These are phyloP conservation scores for Pipistrellus nathusii DNA, from an alignment of 2,797 vertebrate genomes.

Conservation along the genomic window DNA sequence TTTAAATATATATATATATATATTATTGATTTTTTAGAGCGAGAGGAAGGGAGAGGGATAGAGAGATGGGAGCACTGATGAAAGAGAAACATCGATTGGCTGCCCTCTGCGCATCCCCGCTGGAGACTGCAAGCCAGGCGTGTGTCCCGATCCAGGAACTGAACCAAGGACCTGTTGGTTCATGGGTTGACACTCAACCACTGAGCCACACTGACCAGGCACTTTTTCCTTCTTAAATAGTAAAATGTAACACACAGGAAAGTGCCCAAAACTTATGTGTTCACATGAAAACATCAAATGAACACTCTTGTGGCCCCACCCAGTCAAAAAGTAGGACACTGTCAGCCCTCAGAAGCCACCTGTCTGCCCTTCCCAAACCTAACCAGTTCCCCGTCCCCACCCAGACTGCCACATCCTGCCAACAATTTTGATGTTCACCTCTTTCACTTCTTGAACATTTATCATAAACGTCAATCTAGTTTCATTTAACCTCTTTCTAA, in stretches of 20 bases:
- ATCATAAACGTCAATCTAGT: not conserved
- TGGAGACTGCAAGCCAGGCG: too few relatives aligned
- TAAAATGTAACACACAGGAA: not conserved
- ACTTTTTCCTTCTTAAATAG: not conserved
- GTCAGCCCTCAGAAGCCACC: not conserved
- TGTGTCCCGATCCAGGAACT: too few relatives aligned
- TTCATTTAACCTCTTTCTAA: slow-evolving; percentile 9
- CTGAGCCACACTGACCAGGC: too few relatives aligned
- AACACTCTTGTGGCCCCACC: not conserved
- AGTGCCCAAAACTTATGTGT: not conserved
- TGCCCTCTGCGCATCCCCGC: too few relatives aligned
- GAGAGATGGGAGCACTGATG: too few relatives aligned
- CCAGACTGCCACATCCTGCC: not conserved
- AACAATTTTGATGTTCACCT: not conserved
- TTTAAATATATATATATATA: too few relatives aligned
- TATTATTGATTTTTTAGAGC: too few relatives aligned
- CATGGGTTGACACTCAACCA: too few relatives aligned
- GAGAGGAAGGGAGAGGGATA: too few relatives aligned
- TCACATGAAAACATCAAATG: not conserved
- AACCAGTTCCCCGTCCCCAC: too few relatives aligned
- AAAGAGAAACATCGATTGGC: too few relatives aligned
- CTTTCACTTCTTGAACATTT: not conserved
- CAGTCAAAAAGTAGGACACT: not conserved
- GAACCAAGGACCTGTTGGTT: too few relatives aligned
- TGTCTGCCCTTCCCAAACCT: not conserved